Evolutionary conservation across 2,797 vertebrate species (phyloP).

Genomic region (Clarias laeviceps): DNA sequence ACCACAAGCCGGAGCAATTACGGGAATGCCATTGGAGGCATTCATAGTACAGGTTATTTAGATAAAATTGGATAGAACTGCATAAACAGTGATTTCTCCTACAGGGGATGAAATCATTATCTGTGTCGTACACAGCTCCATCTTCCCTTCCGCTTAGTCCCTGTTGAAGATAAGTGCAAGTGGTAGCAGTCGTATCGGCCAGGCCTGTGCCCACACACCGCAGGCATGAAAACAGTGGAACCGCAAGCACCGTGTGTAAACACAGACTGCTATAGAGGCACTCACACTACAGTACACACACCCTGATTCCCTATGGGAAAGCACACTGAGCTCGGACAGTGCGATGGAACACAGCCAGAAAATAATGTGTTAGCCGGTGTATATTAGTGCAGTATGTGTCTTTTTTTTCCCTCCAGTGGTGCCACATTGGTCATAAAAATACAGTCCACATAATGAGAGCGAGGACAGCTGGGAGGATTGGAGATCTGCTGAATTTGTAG

Average conservation of each 20-base stretch:
- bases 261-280: conserved; percentile 24
- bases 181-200: conserved; percentile 60
- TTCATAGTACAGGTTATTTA: conserved; percentile 69
- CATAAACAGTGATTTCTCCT: conserved; percentile 63
- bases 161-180: conserved; percentile 65
- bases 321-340: neutral
- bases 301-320: conserved; percentile 21
- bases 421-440: conserved; percentile 12
- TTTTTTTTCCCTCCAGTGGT: neutral
- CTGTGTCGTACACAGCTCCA: conserved; percentile 47
- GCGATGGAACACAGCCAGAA: conserved; percentile 5
- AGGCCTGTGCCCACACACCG: conserved; percentile 40
- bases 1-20: conserved; percentile 63
- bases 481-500: conserved; percentile 28
- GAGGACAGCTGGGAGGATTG: conserved; percentile 12
- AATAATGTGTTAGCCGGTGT: conserved; percentile 19
- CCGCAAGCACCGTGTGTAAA: conserved; percentile 24
- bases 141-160: conserved; percentile 59
- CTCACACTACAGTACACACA: conserved; percentile 24
- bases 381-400: neutral
- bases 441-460: neutral
- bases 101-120: conserved; percentile 45
- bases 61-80: conserved; percentile 70
- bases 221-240: conserved; percentile 44
- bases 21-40: conserved; percentile 53